A percentile compares a stretch with the other conserved stretches of the same genome.
Conservation (phyloP, 1,140 invertebrate species). For the Dendrolimus kikuchii region DNA sequence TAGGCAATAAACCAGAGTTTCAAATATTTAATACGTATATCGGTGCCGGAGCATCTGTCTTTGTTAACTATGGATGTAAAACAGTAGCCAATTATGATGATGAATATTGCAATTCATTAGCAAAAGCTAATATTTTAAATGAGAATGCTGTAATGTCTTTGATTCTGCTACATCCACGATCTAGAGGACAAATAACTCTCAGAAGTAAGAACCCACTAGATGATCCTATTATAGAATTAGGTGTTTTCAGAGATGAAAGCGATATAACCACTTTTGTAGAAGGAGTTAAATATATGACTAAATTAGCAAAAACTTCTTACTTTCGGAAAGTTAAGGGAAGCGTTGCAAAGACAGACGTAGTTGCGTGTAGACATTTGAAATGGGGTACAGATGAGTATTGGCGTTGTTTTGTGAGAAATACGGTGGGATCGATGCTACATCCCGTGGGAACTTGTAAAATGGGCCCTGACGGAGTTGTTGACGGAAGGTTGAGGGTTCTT, state of each 20-base stretch:
- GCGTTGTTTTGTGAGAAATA: slow-evolving; percentile 77
- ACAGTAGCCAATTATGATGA: slow-evolving; percentile 77
- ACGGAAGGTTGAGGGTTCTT: slow-evolving; percentile 78
- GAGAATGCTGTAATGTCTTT: slow-evolving; percentile 36
- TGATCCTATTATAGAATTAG: slow-evolving; percentile 77
- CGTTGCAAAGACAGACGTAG: slow-evolving; percentile 32
- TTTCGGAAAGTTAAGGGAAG: slow-evolving; percentile 39
- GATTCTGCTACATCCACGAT: slow-evolving; percentile 73
- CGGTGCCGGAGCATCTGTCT: slow-evolving; percentile 65
- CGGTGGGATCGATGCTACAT: slow-evolving; percentile 86
- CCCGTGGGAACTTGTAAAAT: slow-evolving; percentile 88
- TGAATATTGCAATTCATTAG: slow-evolving; percentile 77
- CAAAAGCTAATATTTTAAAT: slow-evolving; percentile 76
- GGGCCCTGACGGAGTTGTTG: slow-evolving; percentile 80
- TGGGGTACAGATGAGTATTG: slow-evolving; percentile 79
- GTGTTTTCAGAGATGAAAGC: slow-evolving; percentile 69
- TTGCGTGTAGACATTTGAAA: slow-evolving; percentile 73
- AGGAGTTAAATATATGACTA: slow-evolving; percentile 49
- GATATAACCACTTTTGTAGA: slow-evolving; percentile 60
- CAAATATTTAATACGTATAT: slow-evolving; percentile 46
- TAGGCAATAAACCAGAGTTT: slow-evolving; percentile 32
- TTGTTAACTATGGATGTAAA: slow-evolving; percentile 80
- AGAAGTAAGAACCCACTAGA: slow-evolving; percentile 72
- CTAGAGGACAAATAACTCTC: slow-evolving; percentile 72
- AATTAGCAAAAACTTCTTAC: slow-evolving; percentile 40